Percentiles rank a stretch among this genome's conserved stretches.
These are phyloP conservation scores for Drosophila neotestacea DNA, from an alignment of 2,888 invertebrate genomes.

Conservation along the genomic window DNA sequence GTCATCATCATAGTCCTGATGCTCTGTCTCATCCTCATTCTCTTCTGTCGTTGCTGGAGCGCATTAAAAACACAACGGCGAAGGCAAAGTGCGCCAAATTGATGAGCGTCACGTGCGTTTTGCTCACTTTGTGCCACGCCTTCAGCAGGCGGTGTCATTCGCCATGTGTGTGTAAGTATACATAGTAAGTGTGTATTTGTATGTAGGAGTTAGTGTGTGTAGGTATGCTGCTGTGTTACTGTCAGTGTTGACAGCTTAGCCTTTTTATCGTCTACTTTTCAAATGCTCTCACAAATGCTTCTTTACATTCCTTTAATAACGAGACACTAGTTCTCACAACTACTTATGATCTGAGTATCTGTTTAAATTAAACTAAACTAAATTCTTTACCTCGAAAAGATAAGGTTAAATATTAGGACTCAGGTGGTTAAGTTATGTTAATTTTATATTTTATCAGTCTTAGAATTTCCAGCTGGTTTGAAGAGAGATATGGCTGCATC, in stretches of 20 bases:
- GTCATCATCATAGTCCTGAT: constrained; percentile 13
- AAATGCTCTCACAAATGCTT: neutral
- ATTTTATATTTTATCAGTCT: too few relatives aligned
- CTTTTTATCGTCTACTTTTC: neutral
- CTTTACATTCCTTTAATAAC: neutral
- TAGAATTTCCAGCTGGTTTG: too few relatives aligned
- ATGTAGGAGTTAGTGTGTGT: constrained; percentile 5
- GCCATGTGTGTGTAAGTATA: constrained; percentile 2
- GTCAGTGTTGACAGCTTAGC: constrained; percentile 2
- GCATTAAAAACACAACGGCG: constrained; percentile 73
- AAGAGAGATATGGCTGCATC: too few relatives aligned
- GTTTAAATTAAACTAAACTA: too few relatives aligned
- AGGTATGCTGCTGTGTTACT: neutral
- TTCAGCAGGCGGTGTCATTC: constrained; percentile 56
- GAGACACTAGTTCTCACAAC: too few relatives aligned
- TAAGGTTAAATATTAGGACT: too few relatives aligned
- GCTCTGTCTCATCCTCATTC: constrained; percentile 22
- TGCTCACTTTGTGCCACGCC: constrained; percentile 67
- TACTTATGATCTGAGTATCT: too few relatives aligned
- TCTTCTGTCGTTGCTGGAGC: constrained; percentile 48
- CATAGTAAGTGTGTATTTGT: neutral
- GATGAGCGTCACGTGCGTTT: constrained; percentile 83
- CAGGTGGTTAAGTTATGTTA: too few relatives aligned
- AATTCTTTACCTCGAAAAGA: too few relatives aligned
- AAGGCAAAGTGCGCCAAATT: constrained; percentile 81